Base-by-base conservation (phyloP, 2,888 invertebrate species). In the Anagyrus pseudococci region DNA sequence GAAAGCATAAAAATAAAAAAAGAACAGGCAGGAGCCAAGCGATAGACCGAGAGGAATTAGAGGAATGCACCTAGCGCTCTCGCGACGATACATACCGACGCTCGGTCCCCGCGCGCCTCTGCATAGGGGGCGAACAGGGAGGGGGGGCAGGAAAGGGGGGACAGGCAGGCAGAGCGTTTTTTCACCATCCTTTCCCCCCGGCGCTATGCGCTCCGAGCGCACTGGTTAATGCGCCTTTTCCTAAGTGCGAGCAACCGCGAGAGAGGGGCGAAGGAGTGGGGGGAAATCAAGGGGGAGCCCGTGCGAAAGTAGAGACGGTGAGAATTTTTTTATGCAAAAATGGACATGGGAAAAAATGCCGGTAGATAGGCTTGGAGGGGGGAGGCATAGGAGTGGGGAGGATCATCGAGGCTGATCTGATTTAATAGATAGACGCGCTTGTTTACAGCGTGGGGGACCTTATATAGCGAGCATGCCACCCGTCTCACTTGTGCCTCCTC, bases 331-430 rank as follows among this genome's bases (percentile, higher is more conserved):
- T 77, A 77, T 75, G 75, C 76, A 74, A 77, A 75, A 77, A 75
- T 77, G 79, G 79, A 79, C 79, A 78, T 79, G 79, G 79, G 79
- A 79, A 80, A 78, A 75, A 75, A 73, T 68, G 67, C 68, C 64
- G 63, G 60, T 63, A 66, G 49, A n/a, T n/a, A n/a, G n/a, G n/a
- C n/a, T n/a, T n/a, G n/a, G n/a, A n/a, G n/a, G n/a, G n/a, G 62
- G 60, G 68, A 69, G 66, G 61, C 26, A 33, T 23, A 50, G 58
- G 37, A 29, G 17, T 37, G 22, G 48, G 44, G 57, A 52, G 60
- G 66, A 66, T 55, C 60, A 56, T 55, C 64, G 64, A 26, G 37
- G 40, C 4, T 43, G 50, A 13, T 29, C 43, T 41, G 56, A 58
- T 65, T 61, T 55, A 65, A 60, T 61, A 64, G 69, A 68, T 70